Evolutionary conservation across 2,888 invertebrate genomes (phyloP).

Genomic region (Electrophaes corylata): DNA sequence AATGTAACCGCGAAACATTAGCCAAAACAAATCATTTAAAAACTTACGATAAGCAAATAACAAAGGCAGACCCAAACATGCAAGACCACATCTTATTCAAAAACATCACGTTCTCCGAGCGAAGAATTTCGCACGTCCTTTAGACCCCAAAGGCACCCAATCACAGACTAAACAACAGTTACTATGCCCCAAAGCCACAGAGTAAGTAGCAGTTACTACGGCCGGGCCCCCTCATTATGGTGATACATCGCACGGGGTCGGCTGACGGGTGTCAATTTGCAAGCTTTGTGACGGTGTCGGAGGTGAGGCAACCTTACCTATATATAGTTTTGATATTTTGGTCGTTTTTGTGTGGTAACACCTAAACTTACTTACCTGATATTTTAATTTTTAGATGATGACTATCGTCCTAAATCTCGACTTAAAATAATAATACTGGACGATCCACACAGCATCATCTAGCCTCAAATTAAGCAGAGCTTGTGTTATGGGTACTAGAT

Average conservation of each 20-base stretch:
- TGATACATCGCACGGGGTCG: slow-evolving; percentile 33
- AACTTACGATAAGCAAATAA: slow-evolving; percentile 7
- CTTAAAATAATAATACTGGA: too few species aligned
- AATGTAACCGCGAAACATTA: slow-evolving; percentile 1
- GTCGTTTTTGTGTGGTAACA: not conserved
- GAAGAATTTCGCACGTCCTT: slow-evolving; percentile 14
- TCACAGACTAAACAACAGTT: not conserved
- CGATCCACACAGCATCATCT: too few species aligned
- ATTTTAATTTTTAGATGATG: too few species aligned
- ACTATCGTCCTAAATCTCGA: too few species aligned
- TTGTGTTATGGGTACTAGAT: too few species aligned
- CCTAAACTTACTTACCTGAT: too few species aligned
- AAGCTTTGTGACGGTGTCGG: slow-evolving; percentile 26
- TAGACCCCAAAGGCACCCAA: not conserved
- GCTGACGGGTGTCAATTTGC: slow-evolving; percentile 41
- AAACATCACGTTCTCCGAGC: slow-evolving; percentile 24
- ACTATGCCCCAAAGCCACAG: not conserved
- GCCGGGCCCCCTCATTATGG: slow-evolving; percentile 26
- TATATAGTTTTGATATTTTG: slow-evolving; percentile 4
- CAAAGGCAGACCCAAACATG: slow-evolving; percentile 4
- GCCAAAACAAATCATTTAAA: not conserved
- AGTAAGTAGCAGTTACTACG: not conserved
- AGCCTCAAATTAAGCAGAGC: too few species aligned
- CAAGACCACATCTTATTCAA: slow-evolving; percentile 8
- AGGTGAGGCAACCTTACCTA: slow-evolving; percentile 1